A percentile compares a stretch with the other conserved stretches of the same genome.
Conservation (phyloP, 2,113 vertebrate genomes). For the Calonectris borealis region DNA sequence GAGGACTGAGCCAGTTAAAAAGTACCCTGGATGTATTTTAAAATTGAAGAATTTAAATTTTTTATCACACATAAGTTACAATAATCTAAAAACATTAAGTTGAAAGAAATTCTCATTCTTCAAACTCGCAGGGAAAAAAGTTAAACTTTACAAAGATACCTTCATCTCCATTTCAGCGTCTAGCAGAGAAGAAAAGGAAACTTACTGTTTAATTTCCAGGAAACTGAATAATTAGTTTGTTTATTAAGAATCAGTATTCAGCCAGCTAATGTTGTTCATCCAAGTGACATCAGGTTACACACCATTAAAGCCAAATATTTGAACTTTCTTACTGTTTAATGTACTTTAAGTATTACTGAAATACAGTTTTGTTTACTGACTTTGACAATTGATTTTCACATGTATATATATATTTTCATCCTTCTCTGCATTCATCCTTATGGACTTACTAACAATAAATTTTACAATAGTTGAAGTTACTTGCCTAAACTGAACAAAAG, state of each 20-base stretch:
- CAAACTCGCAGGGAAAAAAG: not conserved
- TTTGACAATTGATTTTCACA: not conserved
- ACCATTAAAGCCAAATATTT: not conserved
- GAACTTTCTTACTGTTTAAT: not conserved
- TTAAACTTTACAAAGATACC: not conserved
- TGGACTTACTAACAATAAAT: not conserved
- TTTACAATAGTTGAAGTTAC: not conserved
- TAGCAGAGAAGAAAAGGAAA: not conserved
- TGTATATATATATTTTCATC: not conserved
- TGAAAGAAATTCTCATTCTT: not conserved
- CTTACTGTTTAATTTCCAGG: not conserved
- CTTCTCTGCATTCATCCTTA: not conserved
- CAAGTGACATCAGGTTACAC: not conserved
- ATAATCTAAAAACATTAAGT: not conserved
- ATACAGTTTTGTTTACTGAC: not conserved
- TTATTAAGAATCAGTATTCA: not conserved
- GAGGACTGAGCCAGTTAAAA: not conserved
- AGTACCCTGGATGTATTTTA: not conserved
- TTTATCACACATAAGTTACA: not conserved
- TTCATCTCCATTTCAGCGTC: not conserved
- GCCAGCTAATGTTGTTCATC: not conserved
- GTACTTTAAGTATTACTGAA: not conserved
- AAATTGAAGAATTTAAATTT: not conserved
- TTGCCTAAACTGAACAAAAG: not conserved
- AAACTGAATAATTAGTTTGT: not conserved